Evolutionary conservation across 2,797 vertebrate species (phyloP).

Genomic region (Psittacula echo): DNA sequence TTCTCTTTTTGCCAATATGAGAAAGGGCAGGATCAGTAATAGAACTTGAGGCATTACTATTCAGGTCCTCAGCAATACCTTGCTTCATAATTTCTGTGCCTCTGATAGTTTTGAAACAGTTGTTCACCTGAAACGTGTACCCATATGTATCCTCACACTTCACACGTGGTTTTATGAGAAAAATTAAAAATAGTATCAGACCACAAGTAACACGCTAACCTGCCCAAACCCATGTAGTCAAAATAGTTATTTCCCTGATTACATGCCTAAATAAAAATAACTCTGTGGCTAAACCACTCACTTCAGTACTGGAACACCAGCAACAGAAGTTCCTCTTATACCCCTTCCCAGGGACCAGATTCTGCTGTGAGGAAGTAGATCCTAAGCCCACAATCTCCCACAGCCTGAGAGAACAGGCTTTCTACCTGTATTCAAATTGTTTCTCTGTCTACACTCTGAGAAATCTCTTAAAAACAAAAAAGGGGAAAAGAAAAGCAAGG

Average conservation of each 20-base stretch:
- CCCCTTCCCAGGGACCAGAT: accelerated
- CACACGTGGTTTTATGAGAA: not conserved
- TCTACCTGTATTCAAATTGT: not conserved
- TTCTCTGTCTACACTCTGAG: not conserved
- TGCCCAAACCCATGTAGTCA: not conserved
- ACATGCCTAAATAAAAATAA: not conserved
- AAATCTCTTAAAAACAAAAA: not conserved
- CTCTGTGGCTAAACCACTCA: not conserved
- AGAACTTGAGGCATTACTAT: not conserved
- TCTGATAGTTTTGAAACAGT: not conserved
- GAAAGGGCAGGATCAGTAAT: not conserved
- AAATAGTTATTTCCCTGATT: not conserved
- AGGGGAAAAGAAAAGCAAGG: too few relatives aligned
- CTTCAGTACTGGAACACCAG: not conserved
- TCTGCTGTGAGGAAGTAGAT: not conserved
- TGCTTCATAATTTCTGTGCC: not conserved
- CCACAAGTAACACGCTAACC: not conserved
- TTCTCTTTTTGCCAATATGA: not conserved
- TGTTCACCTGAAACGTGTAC: not conserved
- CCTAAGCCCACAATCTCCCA: not conserved
- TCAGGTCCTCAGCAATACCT: not conserved
- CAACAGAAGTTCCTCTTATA: not conserved
- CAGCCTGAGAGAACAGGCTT: too few relatives aligned
- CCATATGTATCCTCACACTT: not conserved
- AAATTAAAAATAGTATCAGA: not conserved